Base-by-base conservation (phyloP, 2,888 invertebrate species). In the Limnephilus auricula region DNA sequence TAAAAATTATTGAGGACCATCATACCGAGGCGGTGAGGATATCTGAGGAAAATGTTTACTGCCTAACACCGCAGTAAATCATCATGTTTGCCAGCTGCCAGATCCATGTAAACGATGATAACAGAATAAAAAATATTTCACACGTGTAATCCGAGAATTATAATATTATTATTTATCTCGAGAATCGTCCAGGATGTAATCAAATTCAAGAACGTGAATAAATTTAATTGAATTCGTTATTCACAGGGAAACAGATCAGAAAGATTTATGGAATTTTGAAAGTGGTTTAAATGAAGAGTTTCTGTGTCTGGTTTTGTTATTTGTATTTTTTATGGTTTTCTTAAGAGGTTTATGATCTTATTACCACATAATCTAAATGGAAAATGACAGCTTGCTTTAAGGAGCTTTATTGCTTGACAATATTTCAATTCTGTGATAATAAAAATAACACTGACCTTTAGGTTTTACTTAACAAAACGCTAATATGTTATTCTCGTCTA, bases 131-230 rank as follows among this genome's bases (percentile, higher is more conserved):
- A 65, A 65, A 65, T 65, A 65, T 65, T 65, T 65, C 65, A 65
- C 65, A 65, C 65, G 65, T 65, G n/a, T 65, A 65, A 65, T 65
- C 65, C 65, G n/a, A 65, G 65, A 65, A 13, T 30, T 37, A 30
- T 25, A 85, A 85, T 85, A n/a, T 85, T 85, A n/a, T 45, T 84
- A 84, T 84, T 84, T 84, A 84, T 84, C 13, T 84, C n/a, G 30
- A n/a, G 45, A 85, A 85, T 85, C 25, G 10, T 45, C 40, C 37
- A 37, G 85, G 30, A 84, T 30, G 37, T 40, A n/a, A 25, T 37
- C 40, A 40, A 40, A 84, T 84, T 37, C 32, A 84, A 84, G 5
- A 34, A 40, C 40, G 25, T 45, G 85, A 85, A 85, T 45, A 45
- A 85, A 34, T 85, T 85, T 32, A 25, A 34, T 85, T 84, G 9